Evolutionary conservation across 2,888 invertebrate species (phyloP).

Genomic region (Disparrhopalites patrizii): DNA sequence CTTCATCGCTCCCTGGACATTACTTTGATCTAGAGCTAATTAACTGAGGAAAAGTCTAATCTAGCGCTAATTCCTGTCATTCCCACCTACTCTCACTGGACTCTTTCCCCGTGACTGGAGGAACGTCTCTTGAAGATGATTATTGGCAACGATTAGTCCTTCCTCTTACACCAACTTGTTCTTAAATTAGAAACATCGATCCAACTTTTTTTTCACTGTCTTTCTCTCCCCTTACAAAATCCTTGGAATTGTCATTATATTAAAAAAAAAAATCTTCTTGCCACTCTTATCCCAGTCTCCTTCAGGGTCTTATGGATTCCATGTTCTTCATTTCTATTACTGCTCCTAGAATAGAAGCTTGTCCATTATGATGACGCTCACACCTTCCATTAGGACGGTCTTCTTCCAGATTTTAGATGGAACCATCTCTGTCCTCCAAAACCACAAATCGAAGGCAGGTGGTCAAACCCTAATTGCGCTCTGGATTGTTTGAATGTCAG

Average conservation of each 20-base stretch:
- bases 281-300: neutral
- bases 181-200: conserved; percentile 27
- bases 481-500: too few relatives aligned
- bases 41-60: conserved; percentile 48
- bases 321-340: neutral
- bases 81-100: conserved; percentile 34
- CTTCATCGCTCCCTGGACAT: conserved; percentile 50
- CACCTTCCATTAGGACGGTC: too few relatives aligned
- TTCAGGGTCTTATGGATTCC: neutral
- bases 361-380: too few relatives aligned
- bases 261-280: neutral
- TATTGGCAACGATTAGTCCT: conserved; percentile 24
- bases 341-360: neutral
- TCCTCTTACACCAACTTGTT: conserved; percentile 23
- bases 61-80: conserved; percentile 49
- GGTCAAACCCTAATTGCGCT: too few relatives aligned
- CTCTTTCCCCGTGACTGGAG: conserved; percentile 19
- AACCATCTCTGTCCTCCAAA: too few relatives aligned
- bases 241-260: neutral
- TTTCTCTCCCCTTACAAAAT: neutral
- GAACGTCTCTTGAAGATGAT: conserved; percentile 17
- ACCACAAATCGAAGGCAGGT: too few relatives aligned
- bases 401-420: too few relatives aligned
- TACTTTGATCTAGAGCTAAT: conserved; percentile 50
- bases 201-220: neutral